phyloP scores from a whole-genome alignment of 1,140 invertebrate species.

The Notospermus geniculatus region DNA sequence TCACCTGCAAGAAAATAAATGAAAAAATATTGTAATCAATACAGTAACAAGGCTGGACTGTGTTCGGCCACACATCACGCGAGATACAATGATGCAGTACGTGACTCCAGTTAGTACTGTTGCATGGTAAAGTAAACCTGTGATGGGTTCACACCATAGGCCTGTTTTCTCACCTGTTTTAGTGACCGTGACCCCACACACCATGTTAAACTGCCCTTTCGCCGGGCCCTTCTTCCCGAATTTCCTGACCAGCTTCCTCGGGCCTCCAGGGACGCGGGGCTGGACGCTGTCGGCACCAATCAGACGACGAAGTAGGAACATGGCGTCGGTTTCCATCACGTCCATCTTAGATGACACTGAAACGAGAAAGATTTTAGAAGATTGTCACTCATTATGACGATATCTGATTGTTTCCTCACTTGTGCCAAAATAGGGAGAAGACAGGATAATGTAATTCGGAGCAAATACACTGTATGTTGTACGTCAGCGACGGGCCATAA shows the following conservation, averaged over 20 bases:
- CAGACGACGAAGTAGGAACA: slow-evolving; percentile 2
- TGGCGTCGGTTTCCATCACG: background rate
- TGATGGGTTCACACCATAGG: no score
- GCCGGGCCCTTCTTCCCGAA: slow-evolving; percentile 35
- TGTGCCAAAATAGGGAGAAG: no score
- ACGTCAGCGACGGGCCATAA: no score
- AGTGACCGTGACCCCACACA: slow-evolving; percentile 41
- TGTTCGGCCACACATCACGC: background rate
- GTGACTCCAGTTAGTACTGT: no score
- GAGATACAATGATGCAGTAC: no score
- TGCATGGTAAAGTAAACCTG: no score
- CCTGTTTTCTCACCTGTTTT: slow-evolving; percentile 40
- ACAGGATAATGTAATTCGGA: no score
- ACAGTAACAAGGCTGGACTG: background rate
- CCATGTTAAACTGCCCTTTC: slow-evolving; percentile 43
- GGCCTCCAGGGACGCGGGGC: background rate
- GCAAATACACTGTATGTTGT: no score
- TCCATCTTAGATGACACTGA: no score
- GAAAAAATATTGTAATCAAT: slow-evolving; percentile 9
- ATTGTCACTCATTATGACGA: no score
- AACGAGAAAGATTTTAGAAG: no score
- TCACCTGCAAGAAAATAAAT: slow-evolving; percentile 35
- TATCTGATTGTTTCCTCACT: no score
- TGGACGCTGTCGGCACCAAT: background rate
- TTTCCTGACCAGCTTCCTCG: slow-evolving; percentile 31